These are phyloP conservation scores for Minunthozetes semirufus DNA, from an alignment of 2,888 invertebrate species.

Conservation along the genomic window DNA sequence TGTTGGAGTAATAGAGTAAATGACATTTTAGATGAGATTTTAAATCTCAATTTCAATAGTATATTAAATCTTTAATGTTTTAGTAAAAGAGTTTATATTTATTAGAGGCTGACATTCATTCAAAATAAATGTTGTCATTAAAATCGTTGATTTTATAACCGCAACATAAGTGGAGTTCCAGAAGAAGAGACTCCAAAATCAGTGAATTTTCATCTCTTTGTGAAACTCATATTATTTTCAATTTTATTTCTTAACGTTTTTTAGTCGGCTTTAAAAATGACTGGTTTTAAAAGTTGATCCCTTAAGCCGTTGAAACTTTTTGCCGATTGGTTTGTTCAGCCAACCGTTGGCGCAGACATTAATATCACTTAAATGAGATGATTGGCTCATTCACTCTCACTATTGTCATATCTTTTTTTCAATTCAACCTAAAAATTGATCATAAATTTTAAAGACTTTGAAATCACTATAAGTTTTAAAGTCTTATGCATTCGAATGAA, in stretches of 20 bases:
- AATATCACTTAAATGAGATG: constrained; percentile 30
- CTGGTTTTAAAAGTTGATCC: constrained; percentile 24
- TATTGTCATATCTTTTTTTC: constrained; percentile 1
- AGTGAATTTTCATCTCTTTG: no score
- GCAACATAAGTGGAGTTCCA: background rate
- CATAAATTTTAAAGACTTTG: constrained; percentile 25
- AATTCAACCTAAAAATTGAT: background rate
- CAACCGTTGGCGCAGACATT: constrained; percentile 14
- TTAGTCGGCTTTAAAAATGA: constrained; percentile 15
- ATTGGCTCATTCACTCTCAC: constrained; percentile 4
- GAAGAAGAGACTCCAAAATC: background rate
- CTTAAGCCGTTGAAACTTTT: background rate
- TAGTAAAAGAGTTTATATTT: constrained; percentile 10
- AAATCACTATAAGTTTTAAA: constrained; percentile 3
- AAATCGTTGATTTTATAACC: constrained; percentile 3
- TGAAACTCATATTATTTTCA: no score
- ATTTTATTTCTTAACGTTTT: constrained; percentile 2
- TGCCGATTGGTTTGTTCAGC: constrained; percentile 12
- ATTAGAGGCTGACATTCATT: background rate
- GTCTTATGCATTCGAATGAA: background rate
- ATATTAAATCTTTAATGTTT: constrained; percentile 15
- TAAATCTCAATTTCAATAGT: background rate
- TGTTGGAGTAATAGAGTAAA: no score
- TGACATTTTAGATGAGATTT: background rate
- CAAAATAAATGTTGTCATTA: constrained; percentile 13